These are phyloP conservation scores for Channa maculata DNA, from an alignment of 2,113 vertebrate species.

Conservation along the genomic window DNA sequence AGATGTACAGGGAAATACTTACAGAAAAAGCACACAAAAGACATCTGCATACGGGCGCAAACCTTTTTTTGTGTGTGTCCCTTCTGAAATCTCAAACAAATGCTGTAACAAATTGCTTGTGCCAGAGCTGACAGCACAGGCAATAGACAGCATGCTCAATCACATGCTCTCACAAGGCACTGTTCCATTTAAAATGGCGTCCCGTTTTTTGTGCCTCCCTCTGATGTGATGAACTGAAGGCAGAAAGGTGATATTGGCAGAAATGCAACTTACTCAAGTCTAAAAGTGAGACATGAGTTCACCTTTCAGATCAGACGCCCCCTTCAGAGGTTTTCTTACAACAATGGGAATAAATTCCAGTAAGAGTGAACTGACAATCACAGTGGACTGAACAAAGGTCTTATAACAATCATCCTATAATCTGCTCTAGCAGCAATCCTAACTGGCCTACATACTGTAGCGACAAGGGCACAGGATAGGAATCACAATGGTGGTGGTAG, in stretches of 20 bases:
- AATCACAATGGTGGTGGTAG: conserved; percentile 39
- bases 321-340: conserved; percentile 22
- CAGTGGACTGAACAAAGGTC: conserved; percentile 50
- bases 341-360: conserved; percentile 52
- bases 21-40: conserved; percentile 14
- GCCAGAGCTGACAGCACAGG: conserved; percentile 50
- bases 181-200: conserved; percentile 65
- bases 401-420: conserved; percentile 49
- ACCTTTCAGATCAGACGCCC: conserved; percentile 40
- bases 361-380: conserved; percentile 47
- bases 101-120: conserved; percentile 45
- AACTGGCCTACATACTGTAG: conserved; percentile 61
- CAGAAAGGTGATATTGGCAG: neutral
- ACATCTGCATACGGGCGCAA: conserved; percentile 23
- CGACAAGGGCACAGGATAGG: conserved; percentile 50
- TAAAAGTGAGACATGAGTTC: conserved; percentile 56
- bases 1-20: conserved; percentile 42
- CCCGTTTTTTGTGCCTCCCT: conserved; percentile 25
- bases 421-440: conserved; percentile 46
- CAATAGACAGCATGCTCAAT: conserved; percentile 30
- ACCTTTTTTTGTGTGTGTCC: neutral
- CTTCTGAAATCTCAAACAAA: conserved; percentile 50
- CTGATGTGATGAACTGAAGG: conserved; percentile 55
- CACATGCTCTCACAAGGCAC: conserved; percentile 53
- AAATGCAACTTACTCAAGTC: conserved; percentile 45